These are phyloP conservation scores for Rhorus exstirpatorius DNA, from an alignment of 2,888 invertebrate genomes.

Conservation along the genomic window DNA sequence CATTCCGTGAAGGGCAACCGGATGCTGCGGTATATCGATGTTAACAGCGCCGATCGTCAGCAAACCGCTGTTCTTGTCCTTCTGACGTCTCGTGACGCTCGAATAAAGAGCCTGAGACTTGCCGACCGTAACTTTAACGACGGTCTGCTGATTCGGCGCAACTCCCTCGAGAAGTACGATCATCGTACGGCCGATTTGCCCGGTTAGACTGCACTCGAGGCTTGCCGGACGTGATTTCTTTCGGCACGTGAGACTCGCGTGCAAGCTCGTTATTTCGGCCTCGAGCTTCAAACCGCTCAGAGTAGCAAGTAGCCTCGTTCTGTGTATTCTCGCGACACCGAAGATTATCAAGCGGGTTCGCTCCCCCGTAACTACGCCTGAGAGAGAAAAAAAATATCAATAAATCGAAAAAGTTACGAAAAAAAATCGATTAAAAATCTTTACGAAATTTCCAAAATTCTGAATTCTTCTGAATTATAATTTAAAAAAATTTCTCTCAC, in stretches of 20 bases:
- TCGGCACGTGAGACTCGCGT: slow-evolving; percentile 96
- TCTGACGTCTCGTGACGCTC: slow-evolving; percentile 91
- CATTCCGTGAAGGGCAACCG: slow-evolving; percentile 99
- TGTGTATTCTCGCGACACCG: slow-evolving; percentile 95
- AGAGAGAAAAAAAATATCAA: slow-evolving; percentile 66
- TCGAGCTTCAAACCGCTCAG: slow-evolving; percentile 97
- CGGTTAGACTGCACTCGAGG: slow-evolving; percentile 93
- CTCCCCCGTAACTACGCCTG: slow-evolving; percentile 88
- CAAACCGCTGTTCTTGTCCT: slow-evolving; percentile 93
- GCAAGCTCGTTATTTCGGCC: slow-evolving; percentile 96
- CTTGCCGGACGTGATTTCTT: slow-evolving; percentile 92
- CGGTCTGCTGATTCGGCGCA: slow-evolving; percentile 96
- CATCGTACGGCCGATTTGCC: slow-evolving; percentile 96
- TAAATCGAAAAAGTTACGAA: too few species aligned
- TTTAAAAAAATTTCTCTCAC: too few species aligned
- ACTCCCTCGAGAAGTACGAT: slow-evolving; percentile 96
- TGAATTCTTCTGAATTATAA: too few species aligned
- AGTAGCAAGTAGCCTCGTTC: slow-evolving; percentile 94
- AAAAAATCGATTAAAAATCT: too few species aligned
- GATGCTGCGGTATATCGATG: slow-evolving; percentile 99
- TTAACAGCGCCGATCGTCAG: slow-evolving; percentile 95
- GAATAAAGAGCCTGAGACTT: slow-evolving; percentile 97
- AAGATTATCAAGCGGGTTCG: slow-evolving; percentile 93
- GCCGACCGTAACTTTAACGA: slow-evolving; percentile 96
- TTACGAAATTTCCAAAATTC: too few species aligned